phyloP scores from a whole-genome alignment of 1,140 invertebrate genomes.

The Chlorops oryzae region DNA sequence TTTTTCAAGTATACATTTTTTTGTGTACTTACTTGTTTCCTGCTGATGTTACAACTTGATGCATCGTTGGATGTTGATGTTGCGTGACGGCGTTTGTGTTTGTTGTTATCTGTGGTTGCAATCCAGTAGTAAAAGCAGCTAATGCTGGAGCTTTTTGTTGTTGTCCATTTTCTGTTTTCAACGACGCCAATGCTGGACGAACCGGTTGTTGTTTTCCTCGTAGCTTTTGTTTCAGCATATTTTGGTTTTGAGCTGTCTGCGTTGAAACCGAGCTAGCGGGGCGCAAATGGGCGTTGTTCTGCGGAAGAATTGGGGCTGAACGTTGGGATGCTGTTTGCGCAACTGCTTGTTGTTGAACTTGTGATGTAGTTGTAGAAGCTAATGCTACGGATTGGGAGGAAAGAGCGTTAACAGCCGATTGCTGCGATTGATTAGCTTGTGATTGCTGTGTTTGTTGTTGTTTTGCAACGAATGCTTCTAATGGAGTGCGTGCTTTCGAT shows the following conservation, averaged over 20 bases:
- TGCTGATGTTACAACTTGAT: constrained; percentile 44
- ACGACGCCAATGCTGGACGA: constrained; percentile 54
- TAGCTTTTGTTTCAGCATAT: constrained; percentile 40
- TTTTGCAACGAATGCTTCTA: constrained; percentile 36
- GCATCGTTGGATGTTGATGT: constrained; percentile 40
- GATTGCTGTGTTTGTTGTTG: constrained; percentile 24
- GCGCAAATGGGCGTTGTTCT: constrained; percentile 55
- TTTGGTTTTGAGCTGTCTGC: constrained; percentile 56
- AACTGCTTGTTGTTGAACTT: constrained; percentile 25
- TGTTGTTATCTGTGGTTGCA: constrained; percentile 32
- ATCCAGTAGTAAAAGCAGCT: constrained; percentile 45
- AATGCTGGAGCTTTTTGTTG: constrained; percentile 23
- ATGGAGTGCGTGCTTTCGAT: constrained; percentile 31
- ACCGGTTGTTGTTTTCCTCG: constrained; percentile 50
- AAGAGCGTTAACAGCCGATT: constrained; percentile 25
- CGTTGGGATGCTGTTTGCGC: constrained; percentile 21
- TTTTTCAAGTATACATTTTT: too few relatives aligned
- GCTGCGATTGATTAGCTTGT: constrained; percentile 23
- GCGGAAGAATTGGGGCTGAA: constrained; percentile 53
- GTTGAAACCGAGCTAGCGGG: constrained; percentile 70
- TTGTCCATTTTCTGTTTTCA: constrained; percentile 58
- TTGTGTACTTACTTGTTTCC: constrained; percentile 35
- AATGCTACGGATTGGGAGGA: constrained; percentile 21
- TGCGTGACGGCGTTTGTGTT: constrained; percentile 39
- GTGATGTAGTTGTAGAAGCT: constrained; percentile 16